Evolutionary conservation across 2,797 vertebrate species (phyloP).

Genomic region (Hoplostethus mediterraneus): DNA sequence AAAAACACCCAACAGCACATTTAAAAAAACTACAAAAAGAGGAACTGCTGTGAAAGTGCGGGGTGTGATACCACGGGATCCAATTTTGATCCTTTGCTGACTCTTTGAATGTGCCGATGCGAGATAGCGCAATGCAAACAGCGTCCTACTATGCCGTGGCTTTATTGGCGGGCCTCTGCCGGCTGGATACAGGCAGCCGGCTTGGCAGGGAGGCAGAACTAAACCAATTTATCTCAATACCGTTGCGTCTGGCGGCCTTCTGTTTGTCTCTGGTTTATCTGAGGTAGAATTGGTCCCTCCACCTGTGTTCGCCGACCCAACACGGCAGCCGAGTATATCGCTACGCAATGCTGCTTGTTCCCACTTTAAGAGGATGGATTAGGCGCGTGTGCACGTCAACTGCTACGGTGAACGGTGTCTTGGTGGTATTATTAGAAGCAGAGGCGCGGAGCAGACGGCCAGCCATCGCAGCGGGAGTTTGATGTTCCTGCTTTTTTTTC

Average conservation of each 20-base stretch:
- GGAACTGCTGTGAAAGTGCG: constrained; percentile 1
- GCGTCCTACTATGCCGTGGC: constrained; percentile 3
- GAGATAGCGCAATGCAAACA: constrained; percentile 19
- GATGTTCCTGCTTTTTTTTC: constrained; percentile 62
- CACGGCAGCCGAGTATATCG: constrained; percentile 46
- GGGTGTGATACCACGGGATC: constrained; percentile 16
- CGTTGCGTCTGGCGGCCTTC: constrained; percentile 64
- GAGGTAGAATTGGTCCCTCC: constrained; percentile 42
- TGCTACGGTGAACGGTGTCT: constrained; percentile 40
- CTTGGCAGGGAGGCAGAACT: constrained; percentile 28
- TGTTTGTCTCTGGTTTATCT: constrained; percentile 70
- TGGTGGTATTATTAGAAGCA: too few species aligned
- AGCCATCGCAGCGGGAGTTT: constrained; percentile 70
- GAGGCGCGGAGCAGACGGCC: constrained; percentile 47
- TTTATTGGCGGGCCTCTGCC: constrained; percentile 30
- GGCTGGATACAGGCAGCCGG: constrained; percentile 4
- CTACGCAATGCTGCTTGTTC: constrained; percentile 33
- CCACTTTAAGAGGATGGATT: constrained; percentile 69
- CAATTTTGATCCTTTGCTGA: not conserved
- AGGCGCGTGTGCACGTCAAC: constrained; percentile 13
- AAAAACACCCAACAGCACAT: constrained; percentile 21
- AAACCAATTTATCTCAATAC: constrained; percentile 76
- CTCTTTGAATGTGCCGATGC: constrained; percentile 19
- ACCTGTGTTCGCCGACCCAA: constrained; percentile 62
- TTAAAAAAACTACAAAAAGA: constrained; percentile 18